Percentiles rank a stretch among this genome's conserved stretches.
phyloP scores from a whole-genome alignment of 2,797 vertebrate genomes.

The Myotis findleyi region DNA sequence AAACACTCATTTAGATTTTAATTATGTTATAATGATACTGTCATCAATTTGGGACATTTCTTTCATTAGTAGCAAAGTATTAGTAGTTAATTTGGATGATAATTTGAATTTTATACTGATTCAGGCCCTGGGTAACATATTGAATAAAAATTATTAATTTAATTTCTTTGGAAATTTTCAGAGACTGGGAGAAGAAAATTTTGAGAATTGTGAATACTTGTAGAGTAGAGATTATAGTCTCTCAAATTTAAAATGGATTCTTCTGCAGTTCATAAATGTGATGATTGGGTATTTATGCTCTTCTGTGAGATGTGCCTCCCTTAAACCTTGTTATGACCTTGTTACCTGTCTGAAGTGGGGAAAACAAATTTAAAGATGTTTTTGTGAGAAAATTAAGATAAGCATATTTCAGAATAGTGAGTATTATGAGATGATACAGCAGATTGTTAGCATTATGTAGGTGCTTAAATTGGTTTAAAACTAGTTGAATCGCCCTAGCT shows the following conservation, averaged over 20 bases:
- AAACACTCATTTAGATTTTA: background rate
- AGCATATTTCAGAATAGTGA: slow-evolving; percentile 22
- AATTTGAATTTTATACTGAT: slow-evolving; percentile 23
- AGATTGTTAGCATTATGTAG: slow-evolving; percentile 18
- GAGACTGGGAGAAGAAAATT: slow-evolving; percentile 5
- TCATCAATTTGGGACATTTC: background rate
- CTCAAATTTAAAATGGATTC: background rate
- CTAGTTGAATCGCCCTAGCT: background rate
- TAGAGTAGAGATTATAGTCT: background rate
- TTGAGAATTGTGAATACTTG: background rate
- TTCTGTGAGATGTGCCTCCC: background rate
- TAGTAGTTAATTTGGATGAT: slow-evolving; percentile 23
- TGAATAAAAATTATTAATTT: slow-evolving; percentile 34
- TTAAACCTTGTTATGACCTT: background rate
- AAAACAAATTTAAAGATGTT: background rate
- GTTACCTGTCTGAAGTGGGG: no score
- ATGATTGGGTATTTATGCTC: background rate
- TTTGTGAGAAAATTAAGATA: slow-evolving; percentile 22
- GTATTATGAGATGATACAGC: slow-evolving; percentile 17
- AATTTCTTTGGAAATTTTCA: slow-evolving; percentile 21
- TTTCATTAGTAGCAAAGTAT: slow-evolving; percentile 35
- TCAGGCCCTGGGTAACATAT: background rate
- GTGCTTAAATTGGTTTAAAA: slow-evolving; percentile 5
- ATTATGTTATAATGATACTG: background rate
- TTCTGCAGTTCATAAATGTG: background rate